Percentiles rank a stretch among this genome's conserved stretches.
Evolutionary conservation across 2,113 vertebrate species (phyloP).

Genomic region (Notiomystis cincta): DNA sequence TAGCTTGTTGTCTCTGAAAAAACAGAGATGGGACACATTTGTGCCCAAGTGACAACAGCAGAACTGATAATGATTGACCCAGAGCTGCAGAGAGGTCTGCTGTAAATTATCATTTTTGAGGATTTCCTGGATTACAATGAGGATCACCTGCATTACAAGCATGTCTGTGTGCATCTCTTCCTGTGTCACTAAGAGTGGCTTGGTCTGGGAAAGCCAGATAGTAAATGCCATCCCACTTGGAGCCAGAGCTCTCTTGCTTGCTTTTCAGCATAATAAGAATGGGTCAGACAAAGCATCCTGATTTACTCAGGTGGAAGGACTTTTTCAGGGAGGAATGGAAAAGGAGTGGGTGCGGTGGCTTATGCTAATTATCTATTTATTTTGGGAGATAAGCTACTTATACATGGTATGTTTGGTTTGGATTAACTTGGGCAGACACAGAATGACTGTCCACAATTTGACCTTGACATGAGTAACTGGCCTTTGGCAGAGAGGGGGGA

Average conservation of each 20-base stretch:
- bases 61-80: not conserved
- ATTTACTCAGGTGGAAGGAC: slow-evolving; percentile 49
- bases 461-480: slow-evolving; percentile 61
- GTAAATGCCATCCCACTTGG: not conserved
- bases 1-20: not conserved
- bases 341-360: not conserved
- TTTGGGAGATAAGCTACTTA: slow-evolving; percentile 61
- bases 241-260: not conserved
- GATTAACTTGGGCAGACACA: slow-evolving; percentile 55
- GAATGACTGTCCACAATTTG: slow-evolving; percentile 57
- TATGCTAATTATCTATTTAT: slow-evolving; percentile 65
- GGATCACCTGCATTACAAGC: not conserved
- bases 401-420: slow-evolving; percentile 55
- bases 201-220: not conserved
- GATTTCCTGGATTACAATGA: not conserved
- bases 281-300: slow-evolving; percentile 7
- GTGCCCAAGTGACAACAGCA: not conserved
- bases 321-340: not conserved
- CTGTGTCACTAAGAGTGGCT: not conserved
- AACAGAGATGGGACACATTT: not conserved
- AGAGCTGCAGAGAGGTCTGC: not conserved
- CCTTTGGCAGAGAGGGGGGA: slow-evolving; percentile 12
- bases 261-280: not conserved
- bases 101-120: not conserved
- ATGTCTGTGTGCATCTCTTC: rapidly evolving